A percentile compares a stretch with the other conserved stretches of the same genome.
Conservation (phyloP, 2,113 vertebrate genomes). For the Hydropotes inermis region DNA sequence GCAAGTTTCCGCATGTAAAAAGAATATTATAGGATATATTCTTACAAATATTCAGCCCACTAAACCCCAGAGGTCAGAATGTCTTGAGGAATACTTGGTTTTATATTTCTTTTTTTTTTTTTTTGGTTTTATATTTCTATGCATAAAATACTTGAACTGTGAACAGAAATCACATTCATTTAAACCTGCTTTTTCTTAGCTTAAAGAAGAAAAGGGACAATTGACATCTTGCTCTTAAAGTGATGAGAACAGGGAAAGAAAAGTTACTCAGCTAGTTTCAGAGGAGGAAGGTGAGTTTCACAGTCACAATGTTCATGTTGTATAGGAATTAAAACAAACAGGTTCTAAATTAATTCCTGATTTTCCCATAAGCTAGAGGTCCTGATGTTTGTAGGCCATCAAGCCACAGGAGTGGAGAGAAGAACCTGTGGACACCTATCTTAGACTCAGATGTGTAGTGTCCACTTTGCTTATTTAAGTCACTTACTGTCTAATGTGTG, state of each 20-base stretch:
- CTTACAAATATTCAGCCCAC: not conserved
- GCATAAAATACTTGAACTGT: not conserved
- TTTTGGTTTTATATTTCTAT: not conserved
- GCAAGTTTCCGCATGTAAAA: not conserved
- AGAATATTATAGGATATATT: not conserved
- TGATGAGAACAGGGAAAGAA: not conserved
- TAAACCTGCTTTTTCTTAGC: not conserved
- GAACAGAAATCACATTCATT: not conserved
- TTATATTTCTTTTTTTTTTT: not conserved
- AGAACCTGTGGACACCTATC: no score
- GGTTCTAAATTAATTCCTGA: not conserved
- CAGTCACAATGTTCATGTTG: not conserved
- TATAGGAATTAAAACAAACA: not conserved
- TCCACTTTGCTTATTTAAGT: not conserved
- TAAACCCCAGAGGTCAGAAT: not conserved
- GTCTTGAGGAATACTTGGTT: not conserved
- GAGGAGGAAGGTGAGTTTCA: slow-evolving; percentile 30
- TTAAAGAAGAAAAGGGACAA: not conserved
- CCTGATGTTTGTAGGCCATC: not conserved
- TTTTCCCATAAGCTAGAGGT: no score
- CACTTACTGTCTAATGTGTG: not conserved
- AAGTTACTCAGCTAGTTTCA: not conserved
- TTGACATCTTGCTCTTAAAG: not conserved
- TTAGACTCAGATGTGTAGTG: not conserved
- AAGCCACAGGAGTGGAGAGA: not conserved